Evolutionary conservation across 2,113 vertebrate genomes (phyloP).

Genomic region (Rutilus rutilus): DNA sequence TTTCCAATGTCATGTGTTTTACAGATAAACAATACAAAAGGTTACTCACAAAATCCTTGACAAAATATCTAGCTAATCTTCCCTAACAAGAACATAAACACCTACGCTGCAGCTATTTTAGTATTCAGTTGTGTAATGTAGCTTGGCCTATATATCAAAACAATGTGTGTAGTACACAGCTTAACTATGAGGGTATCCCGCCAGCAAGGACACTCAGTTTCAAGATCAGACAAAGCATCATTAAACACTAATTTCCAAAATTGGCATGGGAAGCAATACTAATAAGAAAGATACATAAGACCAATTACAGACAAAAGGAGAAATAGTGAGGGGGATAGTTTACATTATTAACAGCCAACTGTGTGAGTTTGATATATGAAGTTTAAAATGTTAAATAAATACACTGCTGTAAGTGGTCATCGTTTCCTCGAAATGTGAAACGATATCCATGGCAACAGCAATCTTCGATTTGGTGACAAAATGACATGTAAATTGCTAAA

Average conservation of each 20-base stretch:
- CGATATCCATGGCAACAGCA: conserved; percentile 44
- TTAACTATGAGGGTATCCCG: conserved; percentile 45
- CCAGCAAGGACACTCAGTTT: conserved; percentile 33
- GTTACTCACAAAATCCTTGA: conserved; percentile 20
- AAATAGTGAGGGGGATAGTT: not conserved
- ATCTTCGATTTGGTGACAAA: not conserved
- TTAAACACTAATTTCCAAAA: conserved; percentile 33
- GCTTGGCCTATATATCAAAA: conserved; percentile 58
- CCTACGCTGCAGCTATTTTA: conserved; percentile 54
- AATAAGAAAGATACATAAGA: conserved; percentile 42
- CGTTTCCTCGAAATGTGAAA: conserved; percentile 10
- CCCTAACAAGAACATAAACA: conserved; percentile 45
- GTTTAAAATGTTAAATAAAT: not conserved
- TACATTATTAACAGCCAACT: conserved; percentile 9
- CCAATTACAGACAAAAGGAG: conserved; percentile 5
- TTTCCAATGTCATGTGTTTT: not conserved
- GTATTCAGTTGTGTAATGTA: conserved; percentile 50
- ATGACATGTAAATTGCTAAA: not conserved
- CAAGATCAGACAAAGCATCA: conserved; percentile 30
- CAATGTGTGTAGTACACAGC: conserved; percentile 50
- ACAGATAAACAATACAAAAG: conserved; percentile 26
- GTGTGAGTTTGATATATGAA: not conserved
- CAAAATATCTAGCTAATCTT: conserved; percentile 38
- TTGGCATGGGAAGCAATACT: conserved; percentile 24
- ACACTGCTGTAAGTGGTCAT: not conserved